Evolutionary conservation across 2,797 vertebrate species (phyloP).

Genomic region (Sebastes iracundus): DNA sequence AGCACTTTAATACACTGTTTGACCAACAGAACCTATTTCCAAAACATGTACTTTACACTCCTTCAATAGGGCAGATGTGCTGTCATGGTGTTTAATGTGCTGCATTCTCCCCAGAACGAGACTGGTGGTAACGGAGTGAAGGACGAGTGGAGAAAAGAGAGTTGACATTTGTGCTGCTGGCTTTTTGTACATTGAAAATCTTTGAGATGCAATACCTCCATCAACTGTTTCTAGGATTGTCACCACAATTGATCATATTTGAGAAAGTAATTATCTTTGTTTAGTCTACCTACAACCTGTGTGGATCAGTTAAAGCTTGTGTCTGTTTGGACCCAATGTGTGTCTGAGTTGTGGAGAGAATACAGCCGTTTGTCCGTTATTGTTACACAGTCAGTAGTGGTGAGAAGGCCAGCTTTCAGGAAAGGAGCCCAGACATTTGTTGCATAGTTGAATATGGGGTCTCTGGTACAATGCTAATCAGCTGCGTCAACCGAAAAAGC

Average conservation of each 20-base stretch:
- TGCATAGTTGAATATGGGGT: constrained; percentile 96
- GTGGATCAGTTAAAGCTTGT: constrained; percentile 47
- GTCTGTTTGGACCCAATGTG: constrained; percentile 6
- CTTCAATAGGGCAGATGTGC: constrained; percentile 85
- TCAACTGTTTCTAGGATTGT: constrained; percentile 72
- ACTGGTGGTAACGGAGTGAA: constrained; percentile 31
- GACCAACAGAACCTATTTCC: constrained; percentile 90
- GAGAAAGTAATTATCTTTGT: constrained; percentile 16
- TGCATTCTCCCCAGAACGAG: constrained; percentile 90
- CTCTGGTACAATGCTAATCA: constrained; percentile 88
- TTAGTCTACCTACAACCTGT: constrained; percentile 1
- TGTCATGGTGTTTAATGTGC: constrained; percentile 74
- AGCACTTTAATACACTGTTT: constrained; percentile 95
- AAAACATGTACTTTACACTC: constrained; percentile 94
- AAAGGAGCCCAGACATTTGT: constrained; percentile 88
- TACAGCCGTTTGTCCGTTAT: constrained; percentile 81
- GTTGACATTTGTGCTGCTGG: constrained; percentile 52
- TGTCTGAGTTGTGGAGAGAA: constrained; percentile 87
- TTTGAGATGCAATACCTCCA: constrained; percentile 29
- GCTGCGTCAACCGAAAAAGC: constrained; percentile 80
- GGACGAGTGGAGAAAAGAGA: not conserved
- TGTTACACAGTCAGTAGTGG: constrained; percentile 76
- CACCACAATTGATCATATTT: constrained; percentile 57
- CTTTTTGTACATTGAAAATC: constrained; percentile 31
- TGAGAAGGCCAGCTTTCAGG: constrained; percentile 85